Evolutionary conservation across 2,888 invertebrate genomes (phyloP).

Genomic region (Glyphotaelius pellucidus): DNA sequence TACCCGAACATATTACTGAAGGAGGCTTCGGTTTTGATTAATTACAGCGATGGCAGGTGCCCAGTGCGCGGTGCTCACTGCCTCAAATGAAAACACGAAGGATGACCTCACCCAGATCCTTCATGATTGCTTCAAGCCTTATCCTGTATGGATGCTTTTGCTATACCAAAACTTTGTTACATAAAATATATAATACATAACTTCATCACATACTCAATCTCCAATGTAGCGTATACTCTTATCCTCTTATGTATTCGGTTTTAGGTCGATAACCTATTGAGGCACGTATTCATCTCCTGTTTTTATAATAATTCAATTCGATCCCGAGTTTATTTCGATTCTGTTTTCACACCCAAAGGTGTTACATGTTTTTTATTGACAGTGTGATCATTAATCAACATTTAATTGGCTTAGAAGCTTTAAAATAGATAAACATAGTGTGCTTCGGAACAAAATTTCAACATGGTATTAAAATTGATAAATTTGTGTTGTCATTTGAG

Average conservation of each 20-base stretch:
- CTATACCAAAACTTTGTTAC: neutral
- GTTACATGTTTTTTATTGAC: slow-evolving; percentile 8
- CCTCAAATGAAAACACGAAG: slow-evolving; percentile 32
- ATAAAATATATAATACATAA: neutral
- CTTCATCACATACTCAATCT: neutral
- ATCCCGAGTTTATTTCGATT: neutral
- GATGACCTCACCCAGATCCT: slow-evolving; percentile 47
- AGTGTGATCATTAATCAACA: slow-evolving; percentile 4
- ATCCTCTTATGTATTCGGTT: neutral
- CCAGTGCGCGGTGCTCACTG: neutral
- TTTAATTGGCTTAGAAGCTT: neutral
- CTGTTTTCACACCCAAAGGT: slow-evolving; percentile 13
- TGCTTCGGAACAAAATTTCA: neutral
- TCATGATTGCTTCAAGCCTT: neutral
- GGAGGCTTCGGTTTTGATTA: slow-evolving; percentile 44
- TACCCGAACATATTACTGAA: neutral
- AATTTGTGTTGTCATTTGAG: neutral
- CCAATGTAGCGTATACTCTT: neutral
- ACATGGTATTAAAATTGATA: neutral
- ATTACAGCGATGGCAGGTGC: slow-evolving; percentile 34
- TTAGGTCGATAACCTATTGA: slow-evolving; percentile 10
- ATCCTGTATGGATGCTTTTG: neutral
- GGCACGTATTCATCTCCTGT: neutral
- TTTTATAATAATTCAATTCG: neutral
- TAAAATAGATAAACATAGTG: neutral